Conservation (phyloP, 1,140 invertebrate species). For the Drosophila pruinosa region DNA sequence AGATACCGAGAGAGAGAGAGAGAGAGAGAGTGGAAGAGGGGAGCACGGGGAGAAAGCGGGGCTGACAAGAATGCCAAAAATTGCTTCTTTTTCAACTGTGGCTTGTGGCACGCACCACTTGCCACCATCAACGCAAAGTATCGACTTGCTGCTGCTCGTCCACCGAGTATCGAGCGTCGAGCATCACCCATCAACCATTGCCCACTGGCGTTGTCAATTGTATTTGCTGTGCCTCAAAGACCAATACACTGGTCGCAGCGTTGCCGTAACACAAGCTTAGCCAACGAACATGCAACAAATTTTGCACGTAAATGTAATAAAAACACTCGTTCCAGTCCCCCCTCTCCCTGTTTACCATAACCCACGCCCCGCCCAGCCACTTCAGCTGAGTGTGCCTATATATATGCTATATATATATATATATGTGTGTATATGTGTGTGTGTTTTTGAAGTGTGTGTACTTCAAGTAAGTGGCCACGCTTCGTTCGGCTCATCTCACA, state of each 20-base stretch:
- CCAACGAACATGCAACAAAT: slow-evolving; percentile 75
- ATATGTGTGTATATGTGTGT: slow-evolving; percentile 13
- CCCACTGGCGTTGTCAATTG: slow-evolving; percentile 48
- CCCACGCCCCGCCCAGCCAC: slow-evolving; percentile 51
- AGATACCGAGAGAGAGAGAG: neutral
- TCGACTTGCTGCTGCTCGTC: slow-evolving; percentile 4
- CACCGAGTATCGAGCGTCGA: neutral
- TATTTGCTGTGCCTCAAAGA: slow-evolving; percentile 56
- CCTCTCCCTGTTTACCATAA: neutral
- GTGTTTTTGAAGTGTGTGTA: slow-evolving; percentile 40
- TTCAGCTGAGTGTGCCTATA: slow-evolving; percentile 41
- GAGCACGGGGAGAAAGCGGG: neutral
- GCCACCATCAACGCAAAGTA: neutral
- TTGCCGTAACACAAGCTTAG: slow-evolving; percentile 62
- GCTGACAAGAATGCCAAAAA: slow-evolving; percentile 41
- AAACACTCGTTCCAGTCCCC: slow-evolving; percentile 57
- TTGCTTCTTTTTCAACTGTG: slow-evolving; percentile 20
- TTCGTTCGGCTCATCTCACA: slow-evolving; percentile 44
- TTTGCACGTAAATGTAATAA: slow-evolving; percentile 82
- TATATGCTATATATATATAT: slow-evolving; percentile 6
- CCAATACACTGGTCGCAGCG: slow-evolving; percentile 51
- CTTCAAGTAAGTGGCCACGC: slow-evolving; percentile 52
- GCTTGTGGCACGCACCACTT: slow-evolving; percentile 34
- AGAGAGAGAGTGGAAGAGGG: neutral
- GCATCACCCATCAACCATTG: neutral